Evolutionary conservation across 1,140 invertebrate genomes (phyloP).

Genomic region (Aricia agestis): DNA sequence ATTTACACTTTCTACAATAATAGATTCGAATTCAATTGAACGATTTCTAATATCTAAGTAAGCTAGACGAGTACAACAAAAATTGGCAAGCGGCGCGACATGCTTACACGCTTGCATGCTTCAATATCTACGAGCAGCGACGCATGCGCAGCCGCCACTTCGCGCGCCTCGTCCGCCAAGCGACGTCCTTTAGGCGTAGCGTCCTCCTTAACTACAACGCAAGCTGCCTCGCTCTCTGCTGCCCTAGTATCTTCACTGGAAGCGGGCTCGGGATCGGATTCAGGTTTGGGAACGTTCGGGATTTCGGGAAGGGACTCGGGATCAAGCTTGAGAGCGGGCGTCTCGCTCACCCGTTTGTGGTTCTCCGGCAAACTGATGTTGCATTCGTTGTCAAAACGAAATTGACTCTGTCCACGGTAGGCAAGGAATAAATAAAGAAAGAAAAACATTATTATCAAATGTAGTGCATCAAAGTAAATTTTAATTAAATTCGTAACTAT

Average conservation of each 20-base stretch:
- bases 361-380: conserved; percentile 95
- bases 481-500: not conserved
- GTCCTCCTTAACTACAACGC: conserved; percentile 66
- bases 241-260: conserved; percentile 48
- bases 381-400: conserved; percentile 98
- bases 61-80: conserved; percentile 41
- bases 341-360: conserved; percentile 94
- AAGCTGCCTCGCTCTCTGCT: conserved; percentile 49
- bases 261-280: conserved; percentile 41
- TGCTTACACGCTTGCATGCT: conserved; percentile 78
- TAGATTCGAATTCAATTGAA: not conserved
- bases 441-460: not conserved
- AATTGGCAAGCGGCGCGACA: conserved; percentile 63
- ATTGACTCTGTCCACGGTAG: conserved; percentile 89
- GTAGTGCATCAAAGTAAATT: not conserved
- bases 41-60: conserved; percentile 15
- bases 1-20: too few relatives aligned
- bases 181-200: conserved; percentile 60
- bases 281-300: conserved; percentile 33
- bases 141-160: conserved; percentile 71
- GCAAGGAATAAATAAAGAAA: conserved; percentile 54
- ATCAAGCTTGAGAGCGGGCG: conserved; percentile 62
- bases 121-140: conserved; percentile 73
- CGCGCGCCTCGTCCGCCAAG: conserved; percentile 61
- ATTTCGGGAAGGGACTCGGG: conserved; percentile 43